Evolutionary conservation across 2,113 vertebrate genomes (phyloP).

Genomic region (Oryzias melastigma): DNA sequence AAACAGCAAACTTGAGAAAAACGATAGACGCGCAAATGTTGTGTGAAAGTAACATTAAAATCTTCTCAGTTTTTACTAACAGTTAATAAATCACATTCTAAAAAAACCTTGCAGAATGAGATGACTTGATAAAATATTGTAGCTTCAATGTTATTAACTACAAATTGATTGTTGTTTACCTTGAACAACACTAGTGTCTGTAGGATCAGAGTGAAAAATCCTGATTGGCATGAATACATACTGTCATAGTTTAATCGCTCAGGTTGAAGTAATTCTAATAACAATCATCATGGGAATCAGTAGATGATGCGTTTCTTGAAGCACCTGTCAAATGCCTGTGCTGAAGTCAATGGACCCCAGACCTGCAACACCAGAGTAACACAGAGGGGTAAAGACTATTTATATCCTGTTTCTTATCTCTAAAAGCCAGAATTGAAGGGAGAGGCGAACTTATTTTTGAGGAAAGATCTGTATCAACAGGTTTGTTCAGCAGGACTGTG

Average conservation of each 20-base stretch:
- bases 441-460: conserved; percentile 28
- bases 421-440: conserved; percentile 28
- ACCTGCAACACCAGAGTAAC: conserved; percentile 7
- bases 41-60: too few relatives aligned
- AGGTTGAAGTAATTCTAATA: not conserved
- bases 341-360: conserved; percentile 9
- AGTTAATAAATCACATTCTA: too few relatives aligned
- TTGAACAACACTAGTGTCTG: too few relatives aligned
- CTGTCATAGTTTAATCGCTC: not conserved
- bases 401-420: conserved; percentile 46
- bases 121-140: too few relatives aligned
- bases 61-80: too few relatives aligned
- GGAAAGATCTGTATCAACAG: conserved; percentile 55
- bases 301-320: not conserved
- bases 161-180: too few relatives aligned
- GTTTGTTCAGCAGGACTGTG: conserved; percentile 36
- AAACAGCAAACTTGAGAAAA: too few relatives aligned
- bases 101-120: too few relatives aligned
- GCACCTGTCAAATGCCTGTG: conserved; percentile 5
- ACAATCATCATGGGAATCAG: not conserved
- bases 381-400: not conserved
- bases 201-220: too few relatives aligned
- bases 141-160: too few relatives aligned
- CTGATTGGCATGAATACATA: not conserved
- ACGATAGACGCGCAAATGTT: too few relatives aligned